Evolutionary conservation across 2,797 vertebrate species (phyloP), one percentile per base, ranked within the genome.

Genomic region (Hydrophis major): DNA sequence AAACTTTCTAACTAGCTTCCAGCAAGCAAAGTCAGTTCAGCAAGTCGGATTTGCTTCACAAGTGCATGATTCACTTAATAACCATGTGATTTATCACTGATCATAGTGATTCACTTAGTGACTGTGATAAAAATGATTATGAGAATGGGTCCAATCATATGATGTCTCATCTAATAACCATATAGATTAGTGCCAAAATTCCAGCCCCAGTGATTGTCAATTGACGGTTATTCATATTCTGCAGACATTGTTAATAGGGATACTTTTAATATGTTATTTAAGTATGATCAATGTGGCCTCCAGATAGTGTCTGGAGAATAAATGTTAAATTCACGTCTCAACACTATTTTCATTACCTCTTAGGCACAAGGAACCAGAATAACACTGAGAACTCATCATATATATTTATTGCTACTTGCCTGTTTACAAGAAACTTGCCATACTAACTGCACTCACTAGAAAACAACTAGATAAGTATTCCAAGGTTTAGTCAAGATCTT

Each of bases 321-420:
- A 50, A 92, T 78, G 32, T 92, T 53, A 94, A 92, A 93, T 14
- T 7, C 47, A 86, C n/a, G 69, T 89, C 74, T 93, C 20, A 88
- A 42, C 27, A 6, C 88, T 90, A 86, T 5, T 86, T 94, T 78
- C 56, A 69, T 12, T 93, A 93, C 86, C n/a, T 18, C 4, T 66
- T 69, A 69, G 13, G n/a, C 14, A 69, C 2, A 69, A 69, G 14
- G n/a, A 69, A 69, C 14, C 14, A 69, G 14, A 69, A 32, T 18
- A 69, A 32, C n/a, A 32, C 66, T 32, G 66, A 32, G n/a, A 69
- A 2, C 14, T 69, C 6, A 32, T 69, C 63, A 32, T 0, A 32
- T 69, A 32, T 16, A n/a, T 69, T 69, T 32, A n/a, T 32, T 69
- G 59, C 53, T 55, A 55, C 53, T 55, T 55, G 25, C 60, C 63